These are phyloP conservation scores for Lymantria monacha DNA, from an alignment of 2,888 invertebrate species.

Conservation along the genomic window DNA sequence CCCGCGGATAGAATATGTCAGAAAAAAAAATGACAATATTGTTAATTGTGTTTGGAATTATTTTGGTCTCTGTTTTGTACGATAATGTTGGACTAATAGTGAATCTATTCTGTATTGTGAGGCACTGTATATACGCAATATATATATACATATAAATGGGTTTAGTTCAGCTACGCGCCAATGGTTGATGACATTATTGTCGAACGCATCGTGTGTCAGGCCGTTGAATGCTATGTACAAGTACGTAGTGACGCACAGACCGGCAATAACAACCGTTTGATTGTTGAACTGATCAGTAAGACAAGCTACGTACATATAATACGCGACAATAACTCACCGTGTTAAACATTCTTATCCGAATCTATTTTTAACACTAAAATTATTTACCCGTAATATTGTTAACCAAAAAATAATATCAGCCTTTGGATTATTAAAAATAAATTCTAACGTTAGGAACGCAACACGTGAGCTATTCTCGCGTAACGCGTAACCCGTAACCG, in stretches of 20 bases:
- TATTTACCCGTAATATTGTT: conserved; percentile 71
- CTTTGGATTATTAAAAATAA: conserved; percentile 68
- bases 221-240: conserved; percentile 51
- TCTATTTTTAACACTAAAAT: conserved; percentile 46
- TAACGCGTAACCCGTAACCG: conserved; percentile 23
- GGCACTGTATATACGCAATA: conserved; percentile 50
- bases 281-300: conserved; percentile 20
- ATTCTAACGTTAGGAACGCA: conserved; percentile 74
- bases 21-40: conserved; percentile 36
- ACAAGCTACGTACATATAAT: conserved; percentile 20
- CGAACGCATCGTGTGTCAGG: conserved; percentile 55
- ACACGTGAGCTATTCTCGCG: conserved; percentile 67
- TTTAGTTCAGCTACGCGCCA: neutral
- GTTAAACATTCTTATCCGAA: conserved; percentile 43
- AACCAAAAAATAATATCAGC: conserved; percentile 61
- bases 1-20: conserved; percentile 45
- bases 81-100: conserved; percentile 71
- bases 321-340: conserved; percentile 62
- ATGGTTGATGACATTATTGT: conserved; percentile 49
- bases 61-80: conserved; percentile 80
- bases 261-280: conserved; percentile 34
- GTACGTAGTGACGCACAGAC: conserved; percentile 39
- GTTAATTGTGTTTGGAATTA: conserved; percentile 56
- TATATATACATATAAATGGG: neutral
- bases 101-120: conserved; percentile 43